These are phyloP conservation scores for Malacosoma neustria DNA, from an alignment of 2,888 invertebrate genomes.

Conservation along the genomic window DNA sequence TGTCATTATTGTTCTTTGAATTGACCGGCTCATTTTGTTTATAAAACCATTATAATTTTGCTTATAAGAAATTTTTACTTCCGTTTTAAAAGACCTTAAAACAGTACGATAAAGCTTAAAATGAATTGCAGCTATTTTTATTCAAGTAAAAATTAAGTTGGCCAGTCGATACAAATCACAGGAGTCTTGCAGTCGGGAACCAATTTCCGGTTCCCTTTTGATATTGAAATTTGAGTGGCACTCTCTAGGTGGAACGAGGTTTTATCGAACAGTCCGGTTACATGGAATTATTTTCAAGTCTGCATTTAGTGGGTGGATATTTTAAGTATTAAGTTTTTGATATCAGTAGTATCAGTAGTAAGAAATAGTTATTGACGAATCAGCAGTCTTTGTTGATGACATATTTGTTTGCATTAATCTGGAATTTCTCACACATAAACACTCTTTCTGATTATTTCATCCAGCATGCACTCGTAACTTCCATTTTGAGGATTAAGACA, in stretches of 20 bases:
- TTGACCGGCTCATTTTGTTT: constrained; percentile 19
- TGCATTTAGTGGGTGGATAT: constrained; percentile 2
- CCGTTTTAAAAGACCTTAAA: neutral
- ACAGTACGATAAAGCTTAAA: constrained; percentile 9
- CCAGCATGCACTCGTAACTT: no score
- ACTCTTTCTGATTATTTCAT: no score
- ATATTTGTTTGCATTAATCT: no score
- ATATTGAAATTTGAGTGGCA: constrained; percentile 66
- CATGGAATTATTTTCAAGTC: constrained; percentile 6
- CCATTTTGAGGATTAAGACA: no score
- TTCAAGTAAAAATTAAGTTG: constrained; percentile 14
- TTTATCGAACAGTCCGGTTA: constrained; percentile 22
- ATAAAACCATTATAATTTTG: constrained; percentile 14
- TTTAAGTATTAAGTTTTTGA: no score
- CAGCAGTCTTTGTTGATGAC: no score
- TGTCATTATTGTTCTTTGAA: constrained; percentile 33
- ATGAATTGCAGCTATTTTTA: neutral
- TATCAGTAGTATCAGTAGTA: no score
- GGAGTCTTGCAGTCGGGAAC: constrained; percentile 57
- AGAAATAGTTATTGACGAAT: no score
- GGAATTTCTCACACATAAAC: no score
- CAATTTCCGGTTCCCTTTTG: constrained; percentile 66
- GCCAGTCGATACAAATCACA: constrained; percentile 56
- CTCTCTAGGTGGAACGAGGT: constrained; percentile 30
- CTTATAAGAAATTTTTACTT: constrained; percentile 8